These are phyloP conservation scores for Nyctalus aviator DNA, from an alignment of 2,797 vertebrate species.

Conservation along the genomic window DNA sequence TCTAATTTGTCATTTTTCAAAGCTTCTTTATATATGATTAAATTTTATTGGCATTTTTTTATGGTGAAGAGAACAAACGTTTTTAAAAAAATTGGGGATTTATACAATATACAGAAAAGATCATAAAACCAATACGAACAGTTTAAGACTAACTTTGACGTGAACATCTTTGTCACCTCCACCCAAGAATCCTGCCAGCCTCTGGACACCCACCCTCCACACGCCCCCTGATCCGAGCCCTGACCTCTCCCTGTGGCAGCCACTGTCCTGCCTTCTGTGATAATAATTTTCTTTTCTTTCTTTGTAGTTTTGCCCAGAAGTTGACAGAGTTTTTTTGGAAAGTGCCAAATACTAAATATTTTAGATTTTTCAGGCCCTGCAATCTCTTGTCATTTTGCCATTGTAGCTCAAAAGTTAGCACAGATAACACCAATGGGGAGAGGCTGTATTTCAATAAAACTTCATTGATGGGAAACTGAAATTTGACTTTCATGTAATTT, in stretches of 20 bases:
- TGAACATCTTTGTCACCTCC: background rate
- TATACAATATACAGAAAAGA: background rate
- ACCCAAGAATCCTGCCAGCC: background rate
- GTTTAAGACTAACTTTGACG: background rate
- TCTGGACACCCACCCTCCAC: fast-evolving
- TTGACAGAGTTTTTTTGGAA: background rate
- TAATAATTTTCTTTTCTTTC: background rate
- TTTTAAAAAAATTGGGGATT: fast-evolving
- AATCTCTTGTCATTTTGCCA: background rate
- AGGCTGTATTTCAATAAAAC: background rate
- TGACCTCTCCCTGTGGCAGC: fast-evolving
- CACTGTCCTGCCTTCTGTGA: background rate
- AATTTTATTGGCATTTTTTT: background rate
- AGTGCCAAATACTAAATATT: background rate
- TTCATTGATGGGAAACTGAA: background rate
- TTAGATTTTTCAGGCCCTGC: background rate
- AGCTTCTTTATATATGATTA: background rate
- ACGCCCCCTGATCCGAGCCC: fast-evolving
- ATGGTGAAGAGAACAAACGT: background rate
- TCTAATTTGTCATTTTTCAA: background rate
- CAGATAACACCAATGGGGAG: background rate
- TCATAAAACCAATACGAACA: background rate
- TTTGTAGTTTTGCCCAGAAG: background rate
- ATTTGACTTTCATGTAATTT: slow-evolving; percentile 32
- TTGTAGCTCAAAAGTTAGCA: background rate